Conservation (phyloP, 2,888 invertebrate genomes). For the Melipona beecheii region DNA sequence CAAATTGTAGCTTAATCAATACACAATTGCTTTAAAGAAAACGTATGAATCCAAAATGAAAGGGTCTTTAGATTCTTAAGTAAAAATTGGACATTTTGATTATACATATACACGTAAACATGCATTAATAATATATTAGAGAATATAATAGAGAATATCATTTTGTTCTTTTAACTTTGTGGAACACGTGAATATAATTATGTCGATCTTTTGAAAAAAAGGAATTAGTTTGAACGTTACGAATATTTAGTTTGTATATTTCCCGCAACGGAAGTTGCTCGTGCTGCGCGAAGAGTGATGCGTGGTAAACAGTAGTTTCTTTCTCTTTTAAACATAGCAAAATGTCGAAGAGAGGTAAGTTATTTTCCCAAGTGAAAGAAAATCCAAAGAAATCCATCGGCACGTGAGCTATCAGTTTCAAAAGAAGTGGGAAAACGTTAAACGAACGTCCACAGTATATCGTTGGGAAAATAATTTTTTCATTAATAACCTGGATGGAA, state of each 20-base stretch:
- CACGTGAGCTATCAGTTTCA: slow-evolving; percentile 30
- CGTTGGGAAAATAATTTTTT: slow-evolving; percentile 42
- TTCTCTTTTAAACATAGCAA: slow-evolving; percentile 83
- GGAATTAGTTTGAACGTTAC: slow-evolving; percentile 10
- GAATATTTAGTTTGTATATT: neutral
- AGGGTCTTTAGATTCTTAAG: neutral
- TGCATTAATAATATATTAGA: neutral
- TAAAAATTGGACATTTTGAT: neutral
- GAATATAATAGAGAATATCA: neutral
- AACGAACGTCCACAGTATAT: neutral
- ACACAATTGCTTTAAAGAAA: neutral
- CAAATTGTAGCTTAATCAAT: neutral
- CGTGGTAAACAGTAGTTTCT: slow-evolving; percentile 65
- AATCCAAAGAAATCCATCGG: slow-evolving; percentile 80
- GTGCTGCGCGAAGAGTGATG: slow-evolving; percentile 64
- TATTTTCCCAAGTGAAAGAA: slow-evolving; percentile 72
- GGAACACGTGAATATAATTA: neutral
- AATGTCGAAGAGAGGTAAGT: slow-evolving; percentile 87
- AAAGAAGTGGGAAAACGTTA: slow-evolving; percentile 14
- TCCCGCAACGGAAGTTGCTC: slow-evolving; percentile 52
- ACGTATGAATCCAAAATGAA: neutral
- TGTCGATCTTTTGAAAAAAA: neutral
- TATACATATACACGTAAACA: neutral
- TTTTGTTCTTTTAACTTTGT: neutral
- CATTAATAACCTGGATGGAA: slow-evolving; percentile 20